phyloP scores from a whole-genome alignment of 2,888 invertebrate genomes.

The Ceriagrion tenellum region DNA sequence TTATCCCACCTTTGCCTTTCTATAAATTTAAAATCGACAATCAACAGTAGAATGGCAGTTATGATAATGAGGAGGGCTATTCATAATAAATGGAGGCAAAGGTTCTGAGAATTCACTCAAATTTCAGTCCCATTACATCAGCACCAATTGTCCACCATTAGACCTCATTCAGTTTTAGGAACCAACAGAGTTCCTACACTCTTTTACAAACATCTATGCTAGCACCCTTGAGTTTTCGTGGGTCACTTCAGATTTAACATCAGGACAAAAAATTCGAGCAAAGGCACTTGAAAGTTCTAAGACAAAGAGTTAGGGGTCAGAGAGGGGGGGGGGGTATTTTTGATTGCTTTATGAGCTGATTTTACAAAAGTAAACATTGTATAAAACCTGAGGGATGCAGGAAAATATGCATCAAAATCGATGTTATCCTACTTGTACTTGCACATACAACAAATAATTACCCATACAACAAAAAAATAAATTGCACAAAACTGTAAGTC shows the following conservation, averaged over 20 bases:
- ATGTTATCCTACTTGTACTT: neutral
- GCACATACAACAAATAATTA: neutral
- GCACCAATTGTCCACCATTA: no score
- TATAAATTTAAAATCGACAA: neutral
- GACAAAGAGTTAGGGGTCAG: neutral
- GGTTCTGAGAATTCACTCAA: neutral
- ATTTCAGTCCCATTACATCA: neutral
- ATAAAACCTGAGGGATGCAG: neutral
- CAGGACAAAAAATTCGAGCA: neutral
- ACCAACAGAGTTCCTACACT: neutral
- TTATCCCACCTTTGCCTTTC: neutral
- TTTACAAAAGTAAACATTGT: neutral
- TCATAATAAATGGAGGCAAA: neutral
- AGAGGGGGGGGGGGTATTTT: neutral
- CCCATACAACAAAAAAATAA: neutral
- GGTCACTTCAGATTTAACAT: neutral
- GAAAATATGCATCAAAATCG: neutral
- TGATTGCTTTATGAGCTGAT: neutral
- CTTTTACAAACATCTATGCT: neutral
- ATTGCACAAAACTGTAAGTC: neutral
- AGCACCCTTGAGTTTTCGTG: neutral
- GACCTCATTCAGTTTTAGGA: neutral
- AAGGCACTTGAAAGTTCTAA: conserved; percentile 35
- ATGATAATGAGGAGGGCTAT: neutral
- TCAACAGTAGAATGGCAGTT: neutral